Base-by-base conservation (phyloP, 2,797 vertebrate genomes). In the Diceros bicornis region DNA sequence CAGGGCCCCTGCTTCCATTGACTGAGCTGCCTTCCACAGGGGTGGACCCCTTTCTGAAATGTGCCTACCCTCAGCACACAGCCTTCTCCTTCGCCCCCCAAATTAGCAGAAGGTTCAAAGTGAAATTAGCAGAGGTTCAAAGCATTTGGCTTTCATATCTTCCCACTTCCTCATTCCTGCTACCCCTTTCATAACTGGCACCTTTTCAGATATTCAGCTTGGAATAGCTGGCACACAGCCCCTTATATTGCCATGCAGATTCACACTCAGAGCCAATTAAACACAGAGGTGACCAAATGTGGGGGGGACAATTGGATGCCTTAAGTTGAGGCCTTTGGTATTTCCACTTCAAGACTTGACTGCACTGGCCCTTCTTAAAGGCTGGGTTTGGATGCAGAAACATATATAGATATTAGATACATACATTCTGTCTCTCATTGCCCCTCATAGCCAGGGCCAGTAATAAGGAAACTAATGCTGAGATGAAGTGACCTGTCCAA, bases 91-190 rank as follows among this genome's bases (percentile, higher is more conserved):
- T 96, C 66, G 27, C 47, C 47, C 10, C 47, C 47, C 47, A 47
- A 11, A 47, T 47, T 47, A 47, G 47, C 47, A 47, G 47, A 47
- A 47, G 47, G 62, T 9, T 3, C 96, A 82, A 89, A 93, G 55
- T 97, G 77, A 97, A 96, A 96, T 98, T 97, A 98, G 89, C 74
- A 96, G 85, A 96, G 91, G 95, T 91, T 97, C 89, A 97, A 97
- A 98, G 96, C 95, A 93, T 91, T 97, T 96, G 96, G 68, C 95
- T 74, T 96, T 97, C 98, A 92, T 95, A 93, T 91, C 84, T 93
- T 89, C 89, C 88, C 32, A 78, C 34, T 37, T 86, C 21, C 44
- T 12, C 4, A 7, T 91, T 94, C 37, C 55, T 77, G n/a, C 41
- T 89, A 82, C 64, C 47, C 66, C 90, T 82, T 97, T 97, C 79